Base-by-base conservation (phyloP, 2,888 invertebrate species). In the Imbricaverruca yamaguchii region DNA sequence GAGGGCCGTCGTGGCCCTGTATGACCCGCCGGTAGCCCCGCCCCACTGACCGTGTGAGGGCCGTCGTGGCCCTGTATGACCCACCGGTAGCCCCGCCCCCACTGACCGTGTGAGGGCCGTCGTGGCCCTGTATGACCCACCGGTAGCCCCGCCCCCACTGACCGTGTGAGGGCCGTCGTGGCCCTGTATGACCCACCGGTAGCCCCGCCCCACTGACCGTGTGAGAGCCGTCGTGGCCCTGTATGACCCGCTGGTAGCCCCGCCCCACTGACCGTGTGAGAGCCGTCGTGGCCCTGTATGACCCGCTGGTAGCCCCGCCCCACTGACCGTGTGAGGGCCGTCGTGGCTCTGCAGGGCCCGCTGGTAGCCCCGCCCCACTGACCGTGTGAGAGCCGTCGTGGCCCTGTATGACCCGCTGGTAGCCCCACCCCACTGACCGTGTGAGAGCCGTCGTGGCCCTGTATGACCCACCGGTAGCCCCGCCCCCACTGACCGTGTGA, bases 131-230 rank as follows among this genome's bases (percentile, higher is more conserved):
- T 4, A 39, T 3, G 39, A 4, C 4, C 39, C 39, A 4, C 39
- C 4, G 39, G 39, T 39, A 39, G 39, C 39, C 39, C 39, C 39
- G 39, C n/a, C 39, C 39, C 11, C 65, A 65, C 65, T 65, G n/a
- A 65, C 65, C 65, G 65, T 65, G 65, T 84, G 83, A 8, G 89
- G 89, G 84, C 89, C 88, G 81, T 90, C 90, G 25, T 69, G 82
- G 18, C 91, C 90, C 85, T 94, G 94, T 61, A 95, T 86, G 85
- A 94, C 87, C 84, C 93, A 91, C 85, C 94, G 93, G 86, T 94
- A 95, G 11, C 92, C 39, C 4, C 2, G 39, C 39, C n/a, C 39
- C 59, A 59, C 59, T 59, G 59, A 15, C 59, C 59, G 59, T 59
- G 59, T 59, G 59, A 2, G 59, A 13, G 65, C 65, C 10, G 65